phyloP scores from a whole-genome alignment of 2,113 vertebrate species.

The Motacilla tschutschensis region DNA sequence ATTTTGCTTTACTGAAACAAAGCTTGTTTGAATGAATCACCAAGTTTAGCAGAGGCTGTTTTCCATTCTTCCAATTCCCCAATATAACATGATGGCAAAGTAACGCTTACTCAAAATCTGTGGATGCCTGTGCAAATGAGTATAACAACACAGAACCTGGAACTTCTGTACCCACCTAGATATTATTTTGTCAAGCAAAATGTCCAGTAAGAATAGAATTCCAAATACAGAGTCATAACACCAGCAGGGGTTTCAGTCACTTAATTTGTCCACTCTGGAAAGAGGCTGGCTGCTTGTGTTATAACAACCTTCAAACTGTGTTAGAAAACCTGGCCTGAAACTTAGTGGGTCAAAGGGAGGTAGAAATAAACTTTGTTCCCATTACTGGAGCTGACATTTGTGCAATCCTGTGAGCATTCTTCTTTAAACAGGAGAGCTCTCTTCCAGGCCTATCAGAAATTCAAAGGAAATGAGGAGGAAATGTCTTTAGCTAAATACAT shows the following conservation, averaged over 20 bases:
- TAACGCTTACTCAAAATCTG: neutral
- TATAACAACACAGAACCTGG: neutral
- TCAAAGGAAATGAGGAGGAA: neutral
- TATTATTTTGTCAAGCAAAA: neutral
- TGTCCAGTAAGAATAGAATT: neutral
- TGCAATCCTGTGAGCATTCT: neutral
- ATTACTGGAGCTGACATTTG: neutral
- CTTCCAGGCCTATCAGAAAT: neutral
- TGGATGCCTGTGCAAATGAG: neutral
- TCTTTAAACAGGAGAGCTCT: neutral
- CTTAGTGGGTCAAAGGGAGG: neutral
- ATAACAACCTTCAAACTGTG: neutral
- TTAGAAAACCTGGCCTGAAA: neutral
- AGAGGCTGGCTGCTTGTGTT: neutral
- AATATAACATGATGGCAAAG: neutral
- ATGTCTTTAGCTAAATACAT: neutral
- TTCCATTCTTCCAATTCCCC: neutral
- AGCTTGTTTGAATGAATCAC: constrained; percentile 10
- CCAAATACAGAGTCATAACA: neutral
- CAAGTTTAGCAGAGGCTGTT: neutral
- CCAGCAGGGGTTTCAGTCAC: neutral
- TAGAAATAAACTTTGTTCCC: neutral
- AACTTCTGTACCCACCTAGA: neutral
- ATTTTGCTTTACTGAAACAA: constrained; percentile 52
- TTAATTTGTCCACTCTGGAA: neutral